A percentile compares a stretch with the other conserved stretches of the same genome.
phyloP scores from a whole-genome alignment of 2,888 invertebrate genomes.

The Synergus itoensis region DNA sequence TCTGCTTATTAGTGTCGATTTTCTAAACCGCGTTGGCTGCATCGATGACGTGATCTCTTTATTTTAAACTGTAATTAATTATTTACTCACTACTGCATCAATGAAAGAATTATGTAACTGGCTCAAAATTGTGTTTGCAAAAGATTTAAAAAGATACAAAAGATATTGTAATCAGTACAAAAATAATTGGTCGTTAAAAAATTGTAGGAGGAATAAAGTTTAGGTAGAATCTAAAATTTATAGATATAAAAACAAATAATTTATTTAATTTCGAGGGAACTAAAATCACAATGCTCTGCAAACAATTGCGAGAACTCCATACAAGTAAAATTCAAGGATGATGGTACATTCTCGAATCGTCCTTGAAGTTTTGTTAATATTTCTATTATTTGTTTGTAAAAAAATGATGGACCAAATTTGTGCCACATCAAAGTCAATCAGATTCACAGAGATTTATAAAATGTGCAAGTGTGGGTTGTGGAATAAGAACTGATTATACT shows the following conservation, averaged over 20 bases:
- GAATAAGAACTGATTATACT: background rate
- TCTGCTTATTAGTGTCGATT: background rate
- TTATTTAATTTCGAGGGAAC: no score
- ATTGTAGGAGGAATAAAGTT: no score
- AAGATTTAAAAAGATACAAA: background rate
- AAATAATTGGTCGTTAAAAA: no score
- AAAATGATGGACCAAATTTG: background rate
- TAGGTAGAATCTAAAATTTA: no score
- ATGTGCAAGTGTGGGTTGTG: slow-evolving; percentile 29
- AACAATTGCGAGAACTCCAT: background rate
- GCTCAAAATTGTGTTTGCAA: background rate
- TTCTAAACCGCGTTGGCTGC: background rate
- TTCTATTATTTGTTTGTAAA: background rate
- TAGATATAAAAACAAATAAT: no score
- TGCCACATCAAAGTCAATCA: slow-evolving; percentile 8
- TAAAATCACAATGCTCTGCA: background rate
- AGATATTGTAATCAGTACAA: no score
- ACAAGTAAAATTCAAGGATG: background rate
- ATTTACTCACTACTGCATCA: slow-evolving; percentile 1
- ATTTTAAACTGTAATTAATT: background rate
- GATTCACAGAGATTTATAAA: background rate
- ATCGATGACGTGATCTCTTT: slow-evolving; percentile 21
- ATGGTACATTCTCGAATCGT: slow-evolving; percentile 7
- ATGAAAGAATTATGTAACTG: background rate
- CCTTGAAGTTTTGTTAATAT: background rate